A percentile compares a stretch with the other conserved stretches of the same genome.
phyloP scores from a whole-genome alignment of 2,797 vertebrate species.

The Bryconaethiops microstoma region DNA sequence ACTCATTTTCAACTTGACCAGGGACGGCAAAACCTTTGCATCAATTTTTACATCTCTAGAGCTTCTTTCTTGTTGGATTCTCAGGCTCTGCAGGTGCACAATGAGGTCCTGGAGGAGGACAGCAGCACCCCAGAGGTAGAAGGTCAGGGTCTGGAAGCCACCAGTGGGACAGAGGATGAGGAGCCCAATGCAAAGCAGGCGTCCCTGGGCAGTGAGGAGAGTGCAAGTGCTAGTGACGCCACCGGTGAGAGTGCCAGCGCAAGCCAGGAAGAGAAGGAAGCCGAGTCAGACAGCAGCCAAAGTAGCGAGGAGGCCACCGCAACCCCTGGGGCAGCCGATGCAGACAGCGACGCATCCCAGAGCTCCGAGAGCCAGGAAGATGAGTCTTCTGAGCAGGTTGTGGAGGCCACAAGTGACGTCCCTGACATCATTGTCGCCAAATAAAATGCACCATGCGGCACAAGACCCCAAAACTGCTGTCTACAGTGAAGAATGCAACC shows the following conservation, averaged over 20 bases:
- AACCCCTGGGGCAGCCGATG: conserved; percentile 70
- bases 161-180: conserved; percentile 58
- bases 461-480: conserved; percentile 26
- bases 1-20: too few relatives aligned
- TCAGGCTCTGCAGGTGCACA: conserved; percentile 74
- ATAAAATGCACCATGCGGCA: conserved; percentile 56
- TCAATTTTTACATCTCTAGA: too few relatives aligned
- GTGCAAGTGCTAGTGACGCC: conserved; percentile 49
- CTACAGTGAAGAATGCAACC: conserved; percentile 54
- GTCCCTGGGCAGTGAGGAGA: conserved; percentile 31
- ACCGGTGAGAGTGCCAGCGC: conserved; percentile 60
- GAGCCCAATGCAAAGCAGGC: conserved; percentile 58
- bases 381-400: conserved; percentile 63
- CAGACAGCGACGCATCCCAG: conserved; percentile 67
- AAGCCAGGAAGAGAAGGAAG: conserved; percentile 63
- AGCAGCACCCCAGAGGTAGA: conserved; percentile 79
- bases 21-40: too few relatives aligned
- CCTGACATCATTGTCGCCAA: conserved; percentile 72
- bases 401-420: conserved; percentile 55
- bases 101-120: conserved; percentile 72
- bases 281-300: conserved; percentile 61
- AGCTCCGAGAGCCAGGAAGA: conserved; percentile 70
- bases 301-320: conserved; percentile 78
- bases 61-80: background rate
- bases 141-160: conserved; percentile 69